These are phyloP conservation scores for Acrobasis suavella DNA, from an alignment of 2,888 invertebrate species.

Conservation along the genomic window DNA sequence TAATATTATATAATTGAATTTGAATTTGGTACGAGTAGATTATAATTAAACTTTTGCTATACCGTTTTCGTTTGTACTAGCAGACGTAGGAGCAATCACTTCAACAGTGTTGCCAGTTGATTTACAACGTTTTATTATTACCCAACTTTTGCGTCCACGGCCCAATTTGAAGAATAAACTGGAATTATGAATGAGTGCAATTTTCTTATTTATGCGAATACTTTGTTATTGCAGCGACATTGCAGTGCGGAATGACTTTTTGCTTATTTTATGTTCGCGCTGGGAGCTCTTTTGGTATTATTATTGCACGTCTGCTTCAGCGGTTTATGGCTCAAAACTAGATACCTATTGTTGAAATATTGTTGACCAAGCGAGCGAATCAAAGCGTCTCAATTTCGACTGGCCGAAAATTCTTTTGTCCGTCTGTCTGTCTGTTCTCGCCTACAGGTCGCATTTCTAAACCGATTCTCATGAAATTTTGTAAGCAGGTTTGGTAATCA, in stretches of 20 bases:
- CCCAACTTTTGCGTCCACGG: conserved; percentile 42
- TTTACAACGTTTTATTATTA: conserved; percentile 56
- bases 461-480: too few relatives aligned
- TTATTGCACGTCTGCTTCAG: not conserved
- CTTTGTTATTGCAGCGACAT: conserved; percentile 39
- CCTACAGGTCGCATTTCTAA: too few relatives aligned
- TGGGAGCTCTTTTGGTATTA: conserved; percentile 9
- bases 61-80: not conserved
- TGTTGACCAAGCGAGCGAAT: too few relatives aligned
- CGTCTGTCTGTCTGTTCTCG: too few relatives aligned
- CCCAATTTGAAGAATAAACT: conserved; percentile 41
- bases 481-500: too few relatives aligned
- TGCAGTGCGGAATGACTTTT: conserved; percentile 27
- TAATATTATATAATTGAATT: not conserved
- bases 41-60: not conserved
- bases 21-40: too few relatives aligned
- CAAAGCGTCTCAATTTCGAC: too few relatives aligned
- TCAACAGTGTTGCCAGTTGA: conserved; percentile 30
- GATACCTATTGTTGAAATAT: not conserved
- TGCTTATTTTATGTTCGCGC: conserved; percentile 18
- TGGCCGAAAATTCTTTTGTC: too few relatives aligned
- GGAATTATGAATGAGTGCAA: conserved; percentile 48
- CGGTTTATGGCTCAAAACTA: conserved; percentile 4
- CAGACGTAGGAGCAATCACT: not conserved
- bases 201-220: conserved; percentile 48